Evolutionary conservation across 64 coral and sea anemone genomes (phyloP).

Genomic region (Dendrophyllia cribrosa): DNA sequence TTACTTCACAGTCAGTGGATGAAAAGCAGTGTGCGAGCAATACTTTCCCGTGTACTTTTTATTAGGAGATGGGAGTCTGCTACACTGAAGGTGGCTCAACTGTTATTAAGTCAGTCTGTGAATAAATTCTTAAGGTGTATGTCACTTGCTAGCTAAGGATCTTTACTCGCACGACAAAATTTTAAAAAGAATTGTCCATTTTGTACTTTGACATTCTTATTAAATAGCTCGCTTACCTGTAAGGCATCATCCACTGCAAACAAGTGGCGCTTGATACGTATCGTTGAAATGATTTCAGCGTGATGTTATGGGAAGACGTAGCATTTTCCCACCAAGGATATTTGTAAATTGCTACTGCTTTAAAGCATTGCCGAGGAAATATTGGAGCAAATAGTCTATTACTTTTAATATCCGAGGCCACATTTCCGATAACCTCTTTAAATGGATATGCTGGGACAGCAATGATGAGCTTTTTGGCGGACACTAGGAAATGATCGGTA

Average conservation of each 20-base stretch:
- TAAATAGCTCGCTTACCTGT: not conserved
- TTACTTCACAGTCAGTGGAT: too few species aligned
- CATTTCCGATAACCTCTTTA: not conserved
- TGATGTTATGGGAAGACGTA: not conserved
- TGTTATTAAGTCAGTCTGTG: too few species aligned
- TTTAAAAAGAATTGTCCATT: too few species aligned
- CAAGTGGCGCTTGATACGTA: not conserved
- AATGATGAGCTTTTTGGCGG: not conserved
- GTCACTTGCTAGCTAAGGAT: too few species aligned
- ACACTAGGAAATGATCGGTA: not conserved
- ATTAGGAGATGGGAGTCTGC: too few species aligned
- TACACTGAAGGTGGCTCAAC: too few species aligned
- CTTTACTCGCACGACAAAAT: too few species aligned
- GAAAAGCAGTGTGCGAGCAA: too few species aligned
- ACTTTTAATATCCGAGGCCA: not conserved
- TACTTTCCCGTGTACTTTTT: too few species aligned
- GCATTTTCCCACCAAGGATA: conserved; percentile 4
- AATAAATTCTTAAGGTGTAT: too few species aligned
- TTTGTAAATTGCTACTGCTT: not conserved
- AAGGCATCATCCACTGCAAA: not conserved
- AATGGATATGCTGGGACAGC: not conserved
- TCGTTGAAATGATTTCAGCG: not conserved
- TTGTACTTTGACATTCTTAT: too few species aligned
- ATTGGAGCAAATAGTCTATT: not conserved
- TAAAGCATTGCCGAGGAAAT: not conserved